Base-by-base conservation (phyloP, 37 sponge, comb jelly and placozoan genomes). In the Chondrosia reniformis region DNA sequence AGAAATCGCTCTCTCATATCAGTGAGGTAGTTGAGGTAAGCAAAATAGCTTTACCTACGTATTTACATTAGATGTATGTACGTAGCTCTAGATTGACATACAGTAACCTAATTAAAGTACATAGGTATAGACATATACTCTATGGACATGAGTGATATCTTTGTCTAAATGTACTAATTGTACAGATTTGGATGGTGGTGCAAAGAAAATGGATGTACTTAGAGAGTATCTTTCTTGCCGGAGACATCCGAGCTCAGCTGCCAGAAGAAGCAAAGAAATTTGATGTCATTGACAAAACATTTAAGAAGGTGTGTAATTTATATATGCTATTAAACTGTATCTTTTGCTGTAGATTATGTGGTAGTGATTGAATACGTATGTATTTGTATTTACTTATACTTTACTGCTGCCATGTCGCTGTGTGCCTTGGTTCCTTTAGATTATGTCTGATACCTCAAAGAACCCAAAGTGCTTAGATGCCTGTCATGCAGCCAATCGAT, bases 131-230 rank as follows among this genome's bases (percentile, higher is more conserved):
- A 65, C 33, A 58, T 7, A 56, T 62, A 25, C 33, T 43, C 39
- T 67, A 2, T 55, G 36, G 12, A 49, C 76, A 13, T 25, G 52
- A 27, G 52, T 46, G 27, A 31, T 12, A 12, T 55, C 45, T 67
- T 5, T 67, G 34, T 67, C 25, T 43, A 52, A 13, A 27, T 32
- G 39, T 69, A 17, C 31, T 21, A 49, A 10, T 28, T 56, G 7
- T 64, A 2, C 71, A 93, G 90, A 89, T 98, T 52, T 98, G 99
- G 99, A 98, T 98, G 99, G 89, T 89, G 6, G 99, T 98, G 21
- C 99, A 98, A 78, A 76, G 96, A 46, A 98, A 98, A 80, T 98
- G 99, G 99, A 98, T 98, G 96, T 98, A 98, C 75, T 77, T 98
- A 15, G 99, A 98, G 86, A 84, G 94, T 44, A 98, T 98, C 71